Conservation (phyloP, 2,888 invertebrate genomes). For the Cancer borealis region DNA sequence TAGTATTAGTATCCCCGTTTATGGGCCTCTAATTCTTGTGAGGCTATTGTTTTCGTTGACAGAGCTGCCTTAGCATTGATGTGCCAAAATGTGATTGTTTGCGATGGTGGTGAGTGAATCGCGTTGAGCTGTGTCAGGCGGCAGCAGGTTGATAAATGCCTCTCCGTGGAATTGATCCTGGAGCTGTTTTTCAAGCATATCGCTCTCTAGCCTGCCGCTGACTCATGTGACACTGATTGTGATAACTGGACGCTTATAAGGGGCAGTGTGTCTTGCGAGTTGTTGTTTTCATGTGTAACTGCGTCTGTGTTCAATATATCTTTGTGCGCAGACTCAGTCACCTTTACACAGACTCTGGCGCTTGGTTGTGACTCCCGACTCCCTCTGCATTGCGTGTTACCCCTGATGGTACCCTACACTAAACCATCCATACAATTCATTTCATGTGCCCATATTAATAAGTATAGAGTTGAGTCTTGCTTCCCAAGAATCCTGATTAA, state of each 20-base stretch:
- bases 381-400: not conserved
- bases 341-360: too few species aligned
- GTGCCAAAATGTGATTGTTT: not conserved
- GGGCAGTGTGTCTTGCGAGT: not conserved
- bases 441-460: not conserved
- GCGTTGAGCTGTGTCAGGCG: not conserved
- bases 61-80: not conserved
- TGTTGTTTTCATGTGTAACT: slow-evolving; percentile 28
- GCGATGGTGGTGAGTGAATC: not conserved
- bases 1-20: not conserved
- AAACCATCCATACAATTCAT: not conserved
- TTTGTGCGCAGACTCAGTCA: not conserved
- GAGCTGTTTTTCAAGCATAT: not conserved
- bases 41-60: not conserved
- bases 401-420: not conserved
- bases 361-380: too few species aligned
- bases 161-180: not conserved
- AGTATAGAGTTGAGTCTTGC: not conserved
- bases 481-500: not conserved
- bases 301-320: not conserved
- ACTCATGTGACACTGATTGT: not conserved
- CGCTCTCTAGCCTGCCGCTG: not conserved
- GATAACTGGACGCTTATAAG: slow-evolving; percentile 39
- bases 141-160: not conserved
- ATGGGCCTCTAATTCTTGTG: not conserved